Base-by-base conservation (phyloP, 1,140 invertebrate species). In the Eriosoma lanigerum region DNA sequence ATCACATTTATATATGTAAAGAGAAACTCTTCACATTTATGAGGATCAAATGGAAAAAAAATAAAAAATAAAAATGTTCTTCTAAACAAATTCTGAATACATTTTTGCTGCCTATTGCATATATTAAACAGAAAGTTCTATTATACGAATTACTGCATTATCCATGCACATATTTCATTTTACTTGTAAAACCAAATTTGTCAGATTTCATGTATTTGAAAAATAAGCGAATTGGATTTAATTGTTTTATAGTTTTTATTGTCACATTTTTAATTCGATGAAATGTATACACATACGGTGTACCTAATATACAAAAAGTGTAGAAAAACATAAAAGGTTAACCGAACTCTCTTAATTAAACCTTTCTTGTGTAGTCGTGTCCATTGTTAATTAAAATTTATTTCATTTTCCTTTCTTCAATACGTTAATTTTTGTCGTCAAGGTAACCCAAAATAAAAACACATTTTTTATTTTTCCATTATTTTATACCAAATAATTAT, bases 391-490 rank as follows among this genome's bases (percentile, higher is more conserved):
- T 68, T 68, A 68, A 44, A 46, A 44, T 66, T 66, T 44, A 21
- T 13, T 21, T 68, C 46, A 4, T 38, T 38, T 21, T 68, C 46
- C 29, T 66, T 44, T 44, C 62, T 66, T 66, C 19, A 44, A 44
- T 44, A 68, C 64, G 38, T 21, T 46, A 68, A 46, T 68, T 38
- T 68, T n/a, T n/a, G 64, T 68, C n/a, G 64, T 68, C 64, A 68
- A 46, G 64, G 38, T 46, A 46, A 68, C 64, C 21, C 21, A 68
- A 68, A 68, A 68, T 68, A 68, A 46, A 68, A 68, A 68, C 64
- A 46, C 64, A 29, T 64, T 68, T 68, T 44, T n/a, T n/a, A 44
- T 15, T 38, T 38, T 38, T 66, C 17, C 32, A 24, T 38, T 64
- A 68, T 68, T 24, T 68, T 8, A n/a, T n/a, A 17, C 38, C 12